phyloP scores from a whole-genome alignment of 2,888 invertebrate species.

The Clanis bilineata region DNA sequence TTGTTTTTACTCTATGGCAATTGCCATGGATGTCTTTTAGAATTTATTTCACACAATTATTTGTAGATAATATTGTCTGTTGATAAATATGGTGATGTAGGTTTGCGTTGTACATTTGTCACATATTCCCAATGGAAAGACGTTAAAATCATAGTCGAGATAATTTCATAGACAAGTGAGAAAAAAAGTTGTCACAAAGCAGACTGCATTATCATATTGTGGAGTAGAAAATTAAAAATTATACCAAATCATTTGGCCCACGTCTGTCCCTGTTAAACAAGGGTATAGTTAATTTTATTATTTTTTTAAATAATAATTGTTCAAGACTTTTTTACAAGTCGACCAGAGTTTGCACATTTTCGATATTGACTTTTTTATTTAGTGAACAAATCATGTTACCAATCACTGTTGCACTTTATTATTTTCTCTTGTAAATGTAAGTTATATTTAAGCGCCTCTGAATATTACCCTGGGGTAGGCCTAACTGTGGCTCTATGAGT shows the following conservation, averaged over 20 bases:
- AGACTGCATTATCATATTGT: background rate
- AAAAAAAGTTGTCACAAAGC: background rate
- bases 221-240: background rate
- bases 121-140: background rate
- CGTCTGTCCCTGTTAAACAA: constrained; percentile 12
- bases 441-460: constrained; percentile 51
- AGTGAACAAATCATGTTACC: constrained; percentile 80
- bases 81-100: background rate
- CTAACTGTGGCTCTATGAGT: constrained; percentile 2
- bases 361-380: constrained; percentile 51
- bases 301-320: background rate
- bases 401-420: constrained; percentile 73
- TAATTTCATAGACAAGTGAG: background rate
- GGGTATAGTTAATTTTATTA: constrained; percentile 6
- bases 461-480: constrained; percentile 9
- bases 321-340: constrained; percentile 1
- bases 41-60: background rate
- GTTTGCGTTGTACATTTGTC: background rate
- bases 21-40: background rate
- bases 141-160: background rate
- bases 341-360: background rate
- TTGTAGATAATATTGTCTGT: background rate
- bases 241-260: constrained; percentile 4
- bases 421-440: constrained; percentile 64
- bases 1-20: background rate